phyloP scores from a whole-genome alignment of 2,113 vertebrate species.

The Oreochromis niloticus region DNA sequence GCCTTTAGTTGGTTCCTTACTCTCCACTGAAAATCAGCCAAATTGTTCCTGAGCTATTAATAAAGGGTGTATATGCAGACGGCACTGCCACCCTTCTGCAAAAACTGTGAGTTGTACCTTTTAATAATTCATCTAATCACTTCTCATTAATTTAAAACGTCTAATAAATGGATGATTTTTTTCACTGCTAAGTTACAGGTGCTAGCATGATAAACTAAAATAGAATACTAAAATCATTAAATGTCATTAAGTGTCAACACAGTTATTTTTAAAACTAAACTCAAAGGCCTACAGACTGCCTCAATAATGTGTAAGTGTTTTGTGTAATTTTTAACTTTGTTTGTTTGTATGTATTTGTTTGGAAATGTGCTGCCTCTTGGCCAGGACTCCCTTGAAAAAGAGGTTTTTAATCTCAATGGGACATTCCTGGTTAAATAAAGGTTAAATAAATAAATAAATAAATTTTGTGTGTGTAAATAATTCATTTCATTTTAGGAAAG shows the following conservation, averaged over 20 bases:
- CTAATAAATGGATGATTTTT: neutral
- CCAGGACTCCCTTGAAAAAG: too few relatives aligned
- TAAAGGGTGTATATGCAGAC: slow-evolving; percentile 71
- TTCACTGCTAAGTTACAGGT: neutral
- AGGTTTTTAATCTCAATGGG: too few relatives aligned
- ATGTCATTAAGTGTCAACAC: neutral
- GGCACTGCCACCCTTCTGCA: slow-evolving; percentile 55
- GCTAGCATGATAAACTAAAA: too few relatives aligned
- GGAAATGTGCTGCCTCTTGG: too few relatives aligned
- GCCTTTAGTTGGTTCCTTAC: slow-evolving; percentile 81
- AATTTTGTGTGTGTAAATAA: neutral
- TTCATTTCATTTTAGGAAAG: slow-evolving; percentile 68
- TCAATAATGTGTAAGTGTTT: too few relatives aligned
- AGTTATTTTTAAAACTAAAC: neutral
- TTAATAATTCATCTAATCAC: neutral
- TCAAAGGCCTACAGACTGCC: too few relatives aligned
- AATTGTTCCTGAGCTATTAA: neutral
- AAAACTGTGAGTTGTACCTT: slow-evolving; percentile 73
- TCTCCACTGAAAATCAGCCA: slow-evolving; percentile 41
- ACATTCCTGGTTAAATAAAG: too few relatives aligned
- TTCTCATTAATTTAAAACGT: neutral
- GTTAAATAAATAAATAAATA: too few relatives aligned
- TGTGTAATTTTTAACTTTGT: too few relatives aligned
- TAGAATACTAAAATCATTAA: neutral
- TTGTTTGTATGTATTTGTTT: too few relatives aligned